Evolutionary conservation across 2,797 vertebrate genomes (phyloP).

Genomic region (Crenichthys baileyi): DNA sequence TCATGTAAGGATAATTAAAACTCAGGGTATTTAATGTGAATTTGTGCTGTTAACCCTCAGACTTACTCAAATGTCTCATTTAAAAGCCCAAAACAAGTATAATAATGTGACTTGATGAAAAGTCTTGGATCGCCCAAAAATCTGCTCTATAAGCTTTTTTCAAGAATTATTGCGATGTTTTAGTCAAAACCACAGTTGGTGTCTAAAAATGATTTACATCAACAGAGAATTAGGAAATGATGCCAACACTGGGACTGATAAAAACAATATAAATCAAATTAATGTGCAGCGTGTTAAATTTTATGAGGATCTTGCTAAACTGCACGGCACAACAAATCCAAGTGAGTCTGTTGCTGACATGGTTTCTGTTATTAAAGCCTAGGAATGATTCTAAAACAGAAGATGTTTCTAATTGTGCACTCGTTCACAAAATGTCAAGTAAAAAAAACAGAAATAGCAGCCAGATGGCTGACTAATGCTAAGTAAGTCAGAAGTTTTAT

Average conservation of each 20-base stretch:
- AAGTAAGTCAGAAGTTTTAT: neutral
- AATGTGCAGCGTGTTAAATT: neutral
- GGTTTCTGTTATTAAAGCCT: slow-evolving; percentile 13
- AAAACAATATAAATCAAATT: neutral
- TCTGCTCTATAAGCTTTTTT: neutral
- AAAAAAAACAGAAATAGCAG: neutral
- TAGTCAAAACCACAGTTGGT: neutral
- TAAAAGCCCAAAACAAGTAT: neutral
- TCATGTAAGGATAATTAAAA: neutral
- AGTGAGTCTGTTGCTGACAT: slow-evolving; percentile 1
- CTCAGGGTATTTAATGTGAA: neutral
- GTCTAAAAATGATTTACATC: neutral
- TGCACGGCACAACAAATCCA: slow-evolving; percentile 7
- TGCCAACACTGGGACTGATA: slow-evolving; percentile 10
- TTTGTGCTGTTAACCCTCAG: neutral
- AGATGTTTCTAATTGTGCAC: slow-evolving; percentile 1
- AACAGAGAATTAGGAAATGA: neutral
- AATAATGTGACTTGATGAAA: neutral
- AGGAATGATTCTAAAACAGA: slow-evolving; percentile 2
- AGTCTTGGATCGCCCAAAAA: neutral
- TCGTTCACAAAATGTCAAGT: slow-evolving; percentile 11
- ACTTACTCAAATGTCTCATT: neutral
- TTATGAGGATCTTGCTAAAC: neutral
- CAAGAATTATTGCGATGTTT: neutral
- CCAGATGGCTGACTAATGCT: neutral